Evolutionary conservation across 2,113 vertebrate genomes (phyloP), one percentile per base, ranked within the genome.

Genomic region (Axis porcinus): DNA sequence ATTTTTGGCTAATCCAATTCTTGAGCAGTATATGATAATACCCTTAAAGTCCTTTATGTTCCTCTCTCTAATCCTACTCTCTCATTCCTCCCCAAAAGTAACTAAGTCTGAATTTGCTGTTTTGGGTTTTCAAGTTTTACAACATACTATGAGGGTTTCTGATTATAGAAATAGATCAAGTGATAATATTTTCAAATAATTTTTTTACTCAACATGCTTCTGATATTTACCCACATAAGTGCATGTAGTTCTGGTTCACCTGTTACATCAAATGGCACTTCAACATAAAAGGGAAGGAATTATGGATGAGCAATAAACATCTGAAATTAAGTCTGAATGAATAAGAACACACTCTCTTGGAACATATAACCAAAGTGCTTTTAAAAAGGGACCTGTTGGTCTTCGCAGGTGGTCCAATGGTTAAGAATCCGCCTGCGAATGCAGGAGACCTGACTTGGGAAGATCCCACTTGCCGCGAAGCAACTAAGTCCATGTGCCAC

Each of bases 111-210:
- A 55, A 89, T 64, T 47, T 81, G 58, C 45, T 64, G 9, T 85
- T 92, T 94, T 83, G n/a, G 67, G 21, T 55, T n/a, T 47, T 36
- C 30, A 89, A 57, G 28, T 95, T 95, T 95, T 79, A 57, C 6
- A 60, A 67, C n/a, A 33, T n/a, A 67, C 28, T 60, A 89, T 79
- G 15, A 84, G 19, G 11, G 62, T 83, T 97, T 95, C n/a, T 95
- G 64, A 23, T 92, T 50, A 78, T 0, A 78, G 47, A 92, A 85
- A 89, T n/a, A 13, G 70, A 86, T 50, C 70, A 82, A 92, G 58
- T 27, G 85, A 87, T 40, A 62, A 33, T 45, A 64, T 84, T 92
- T 92, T 60, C 21, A 19, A 81, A 54, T 91, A 21, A 74, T 40
- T 70, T 90, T 78, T 83, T 74, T 62, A 74, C 17, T 91, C 54